Conservation (phyloP, 2,797 vertebrate genomes). For the Sandelia bainsii region DNA sequence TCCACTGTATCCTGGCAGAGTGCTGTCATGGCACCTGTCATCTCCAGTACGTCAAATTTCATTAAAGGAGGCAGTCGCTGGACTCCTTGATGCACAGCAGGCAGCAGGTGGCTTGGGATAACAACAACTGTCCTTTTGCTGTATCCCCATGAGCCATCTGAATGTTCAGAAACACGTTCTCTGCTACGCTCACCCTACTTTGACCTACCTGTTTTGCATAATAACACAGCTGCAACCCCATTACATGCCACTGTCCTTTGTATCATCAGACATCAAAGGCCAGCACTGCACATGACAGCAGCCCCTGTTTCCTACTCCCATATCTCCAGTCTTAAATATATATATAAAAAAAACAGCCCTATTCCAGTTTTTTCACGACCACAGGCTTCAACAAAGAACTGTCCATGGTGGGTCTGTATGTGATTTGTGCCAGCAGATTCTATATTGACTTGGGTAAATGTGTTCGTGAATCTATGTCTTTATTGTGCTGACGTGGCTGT, state of each 20-base stretch:
- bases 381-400: neutral
- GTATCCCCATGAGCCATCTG: slow-evolving; percentile 55
- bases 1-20: slow-evolving; percentile 68
- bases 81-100: slow-evolving; percentile 58
- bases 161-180: slow-evolving; percentile 54
- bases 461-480: slow-evolving; percentile 19
- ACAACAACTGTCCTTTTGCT: slow-evolving; percentile 65
- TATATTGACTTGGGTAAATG: neutral
- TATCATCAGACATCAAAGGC: slow-evolving; percentile 53
- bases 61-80: slow-evolving; percentile 70
- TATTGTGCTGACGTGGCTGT: neutral
- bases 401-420: neutral
- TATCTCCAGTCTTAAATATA: slow-evolving; percentile 24
- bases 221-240: slow-evolving; percentile 52
- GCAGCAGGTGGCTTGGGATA: slow-evolving; percentile 80
- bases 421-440: slow-evolving; percentile 11
- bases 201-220: slow-evolving; percentile 67
- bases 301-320: slow-evolving; percentile 1
- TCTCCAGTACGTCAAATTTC: slow-evolving; percentile 81
- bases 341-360: neutral
- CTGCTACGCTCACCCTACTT: slow-evolving; percentile 40
- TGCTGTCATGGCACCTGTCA: slow-evolving; percentile 81
- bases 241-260: slow-evolving; percentile 55
- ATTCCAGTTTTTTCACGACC: slow-evolving; percentile 1
- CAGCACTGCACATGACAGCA: slow-evolving; percentile 38